phyloP scores from a whole-genome alignment of 2,888 invertebrate genomes.

The Ischnus inquisitorius region DNA sequence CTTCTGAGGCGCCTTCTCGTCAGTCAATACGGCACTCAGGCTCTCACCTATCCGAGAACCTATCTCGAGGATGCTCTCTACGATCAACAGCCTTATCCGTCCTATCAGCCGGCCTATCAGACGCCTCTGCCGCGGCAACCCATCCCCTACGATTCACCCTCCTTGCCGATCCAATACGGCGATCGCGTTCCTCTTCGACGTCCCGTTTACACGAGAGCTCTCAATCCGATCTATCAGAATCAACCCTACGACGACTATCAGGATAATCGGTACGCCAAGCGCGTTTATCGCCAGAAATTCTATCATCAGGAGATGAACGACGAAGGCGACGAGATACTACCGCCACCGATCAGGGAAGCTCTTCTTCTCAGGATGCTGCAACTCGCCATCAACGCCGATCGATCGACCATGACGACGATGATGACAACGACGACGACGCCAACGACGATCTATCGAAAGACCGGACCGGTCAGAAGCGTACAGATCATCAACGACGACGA shows the following conservation, averaged over 20 bases:
- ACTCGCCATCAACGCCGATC: slow-evolving; percentile 90
- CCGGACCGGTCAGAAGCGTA: slow-evolving; percentile 89
- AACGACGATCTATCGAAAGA: slow-evolving; percentile 84
- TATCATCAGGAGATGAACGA: slow-evolving; percentile 80
- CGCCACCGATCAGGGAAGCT: slow-evolving; percentile 90
- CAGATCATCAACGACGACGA: slow-evolving; percentile 90
- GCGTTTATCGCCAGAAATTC: slow-evolving; percentile 83
- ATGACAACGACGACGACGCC: slow-evolving; percentile 81
- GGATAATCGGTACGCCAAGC: slow-evolving; percentile 80
- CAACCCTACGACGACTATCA: slow-evolving; percentile 81
- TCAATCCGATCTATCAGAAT: slow-evolving; percentile 78
- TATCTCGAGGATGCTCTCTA: slow-evolving; percentile 83
- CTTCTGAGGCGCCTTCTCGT: slow-evolving; percentile 89
- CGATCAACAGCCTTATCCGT: slow-evolving; percentile 83
- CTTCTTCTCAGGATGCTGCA: slow-evolving; percentile 91
- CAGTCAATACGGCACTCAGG: slow-evolving; percentile 86
- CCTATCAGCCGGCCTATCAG: slow-evolving; percentile 85
- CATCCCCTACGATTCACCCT: slow-evolving; percentile 72
- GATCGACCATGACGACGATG: slow-evolving; percentile 82
- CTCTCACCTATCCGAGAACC: slow-evolving; percentile 81
- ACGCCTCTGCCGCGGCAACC: slow-evolving; percentile 77
- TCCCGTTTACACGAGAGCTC: slow-evolving; percentile 73
- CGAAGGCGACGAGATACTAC: slow-evolving; percentile 88
- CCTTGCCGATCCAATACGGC: slow-evolving; percentile 76
- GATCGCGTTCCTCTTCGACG: slow-evolving; percentile 80